Evolutionary conservation across 2,113 vertebrate genomes (phyloP).

Genomic region (Octodon degus): DNA sequence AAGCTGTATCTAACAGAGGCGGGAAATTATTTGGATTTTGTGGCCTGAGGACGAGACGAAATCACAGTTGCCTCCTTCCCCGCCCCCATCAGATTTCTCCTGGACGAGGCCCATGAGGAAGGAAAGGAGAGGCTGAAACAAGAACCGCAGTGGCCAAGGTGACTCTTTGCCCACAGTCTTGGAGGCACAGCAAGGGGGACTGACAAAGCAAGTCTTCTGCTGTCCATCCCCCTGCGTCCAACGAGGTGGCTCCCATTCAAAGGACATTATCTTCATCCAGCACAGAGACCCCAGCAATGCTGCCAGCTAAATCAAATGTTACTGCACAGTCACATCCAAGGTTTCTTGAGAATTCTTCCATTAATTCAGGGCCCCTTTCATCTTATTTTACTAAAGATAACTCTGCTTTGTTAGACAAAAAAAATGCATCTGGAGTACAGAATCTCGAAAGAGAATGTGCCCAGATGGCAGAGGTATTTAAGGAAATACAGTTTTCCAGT

Average conservation of each 20-base stretch:
- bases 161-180: too few species aligned
- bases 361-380: slow-evolving; percentile 42
- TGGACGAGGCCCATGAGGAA: neutral
- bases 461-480: slow-evolving; percentile 78
- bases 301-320: neutral
- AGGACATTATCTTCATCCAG: neutral
- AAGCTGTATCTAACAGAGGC: neutral
- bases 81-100: neutral
- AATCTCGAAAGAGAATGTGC: slow-evolving; percentile 55
- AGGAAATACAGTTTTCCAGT: slow-evolving; percentile 73
- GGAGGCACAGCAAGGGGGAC: neutral
- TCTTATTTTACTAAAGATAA: slow-evolving; percentile 74
- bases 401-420: slow-evolving; percentile 73
- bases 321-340: neutral
- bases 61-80: neutral
- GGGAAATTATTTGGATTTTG: neutral
- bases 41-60: neutral
- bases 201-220: neutral
- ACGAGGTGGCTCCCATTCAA: neutral
- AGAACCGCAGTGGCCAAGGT: neutral
- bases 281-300: neutral
- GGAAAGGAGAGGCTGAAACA: neutral
- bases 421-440: slow-evolving; percentile 73
- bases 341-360: slow-evolving; percentile 14
- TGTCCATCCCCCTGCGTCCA: neutral